A percentile compares a stretch with the other conserved stretches of the same genome.
These are phyloP conservation scores for Camponotus floridanus DNA, from an alignment of 1,140 invertebrate species.

Conservation along the genomic window DNA sequence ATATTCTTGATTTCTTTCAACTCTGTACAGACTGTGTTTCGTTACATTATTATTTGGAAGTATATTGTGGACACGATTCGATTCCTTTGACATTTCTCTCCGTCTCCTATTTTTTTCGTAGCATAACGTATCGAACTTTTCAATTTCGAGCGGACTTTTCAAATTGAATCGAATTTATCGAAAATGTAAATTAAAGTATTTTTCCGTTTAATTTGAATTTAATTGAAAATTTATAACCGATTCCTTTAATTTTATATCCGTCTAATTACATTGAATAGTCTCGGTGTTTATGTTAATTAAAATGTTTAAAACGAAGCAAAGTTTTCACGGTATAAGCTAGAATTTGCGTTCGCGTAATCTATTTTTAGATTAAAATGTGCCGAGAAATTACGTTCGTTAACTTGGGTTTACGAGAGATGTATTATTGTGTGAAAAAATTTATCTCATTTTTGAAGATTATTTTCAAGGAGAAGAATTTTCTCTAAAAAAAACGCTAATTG, in stretches of 20 bases:
- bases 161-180: neutral
- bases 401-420: neutral
- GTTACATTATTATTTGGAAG: neutral
- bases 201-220: neutral
- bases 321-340: neutral
- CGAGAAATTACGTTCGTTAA: neutral
- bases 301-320: neutral
- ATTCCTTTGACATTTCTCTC: neutral
- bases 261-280: neutral
- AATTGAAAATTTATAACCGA: neutral
- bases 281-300: neutral
- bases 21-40: neutral
- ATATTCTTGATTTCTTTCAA: neutral
- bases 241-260: neutral
- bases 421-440: neutral
- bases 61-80: neutral
- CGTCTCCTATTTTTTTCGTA: too few relatives aligned
- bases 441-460: neutral
- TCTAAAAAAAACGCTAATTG: constrained; percentile 15
- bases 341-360: too few relatives aligned
- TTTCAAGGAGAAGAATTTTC: neutral
- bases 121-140: neutral
- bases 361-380: neutral
- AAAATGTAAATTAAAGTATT: neutral
- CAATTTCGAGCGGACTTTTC: neutral